Evolutionary conservation across 2,888 invertebrate genomes (phyloP).

Genomic region (Phragmatobia fuliginosa): DNA sequence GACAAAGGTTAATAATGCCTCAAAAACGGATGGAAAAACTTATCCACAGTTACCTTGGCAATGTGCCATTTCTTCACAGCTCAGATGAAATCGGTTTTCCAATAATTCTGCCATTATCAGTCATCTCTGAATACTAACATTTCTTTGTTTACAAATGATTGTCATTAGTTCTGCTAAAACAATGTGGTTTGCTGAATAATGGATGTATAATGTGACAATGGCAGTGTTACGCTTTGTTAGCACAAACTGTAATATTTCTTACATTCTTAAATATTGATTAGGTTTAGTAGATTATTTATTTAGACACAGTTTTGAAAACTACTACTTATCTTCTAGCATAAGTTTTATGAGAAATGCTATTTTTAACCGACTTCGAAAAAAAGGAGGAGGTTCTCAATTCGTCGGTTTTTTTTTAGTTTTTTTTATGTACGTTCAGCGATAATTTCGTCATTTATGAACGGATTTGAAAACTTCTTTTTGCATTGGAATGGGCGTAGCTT

Average conservation of each 20-base stretch:
- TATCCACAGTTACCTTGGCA: conserved; percentile 10
- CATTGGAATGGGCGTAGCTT: no score
- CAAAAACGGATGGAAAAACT: conserved; percentile 11
- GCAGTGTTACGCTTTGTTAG: neutral
- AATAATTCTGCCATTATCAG: conserved; percentile 21
- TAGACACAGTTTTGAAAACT: no score
- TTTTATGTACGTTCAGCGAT: no score
- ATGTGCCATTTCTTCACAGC: conserved; percentile 15
- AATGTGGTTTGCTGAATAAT: neutral
- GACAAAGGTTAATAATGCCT: conserved; percentile 8
- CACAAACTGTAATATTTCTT: neutral
- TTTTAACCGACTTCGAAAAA: no score
- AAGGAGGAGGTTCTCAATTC: no score
- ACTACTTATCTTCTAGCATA: no score
- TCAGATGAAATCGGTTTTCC: conserved; percentile 22
- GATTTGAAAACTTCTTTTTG: no score
- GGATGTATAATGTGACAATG: neutral
- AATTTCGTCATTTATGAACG: no score
- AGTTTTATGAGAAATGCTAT: no score
- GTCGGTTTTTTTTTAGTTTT: no score
- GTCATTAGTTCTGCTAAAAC: conserved; percentile 1
- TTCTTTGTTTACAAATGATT: conserved; percentile 8
- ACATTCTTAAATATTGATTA: no score
- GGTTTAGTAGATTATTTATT: no score
- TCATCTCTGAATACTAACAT: conserved; percentile 4